Evolutionary conservation across 1,140 invertebrate species (phyloP), one percentile per base, ranked within the genome.

Genomic region (Drosophila tsacasi): DNA sequence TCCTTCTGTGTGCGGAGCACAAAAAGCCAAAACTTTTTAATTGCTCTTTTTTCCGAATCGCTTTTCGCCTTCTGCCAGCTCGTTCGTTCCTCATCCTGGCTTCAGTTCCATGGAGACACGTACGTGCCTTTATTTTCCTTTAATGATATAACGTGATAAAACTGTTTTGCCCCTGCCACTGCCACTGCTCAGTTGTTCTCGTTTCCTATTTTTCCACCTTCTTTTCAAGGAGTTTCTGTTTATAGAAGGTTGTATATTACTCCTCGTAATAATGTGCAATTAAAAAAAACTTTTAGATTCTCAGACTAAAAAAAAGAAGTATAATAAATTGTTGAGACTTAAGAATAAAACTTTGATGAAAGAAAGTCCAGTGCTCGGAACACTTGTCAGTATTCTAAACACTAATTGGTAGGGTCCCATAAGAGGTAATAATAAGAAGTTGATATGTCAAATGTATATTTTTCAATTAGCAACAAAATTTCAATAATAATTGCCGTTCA

Each of bases 71-170:
- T 55, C 35, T 57, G 60, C 67, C 71, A 23, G 52, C 52, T 55
- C 65, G 27, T 50, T 61, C 44, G 62, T 54, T 69, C 47, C 69
- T 58, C 63, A 72, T 55, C 55, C 58, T 46, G 58, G 55, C 66
- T 65, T 32, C 66, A 64, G 67, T 57, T 74, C 74, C 54, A 74
- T 49, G 61, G 74, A 81, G 79, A 86, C 83, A 85, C 79, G 83
- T 85, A 85, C 79, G 75, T 82, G 83, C 83, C 69, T 85, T 83
- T 79, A 85, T 86, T 86, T 83, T 62, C 49, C 67, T 79, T 76
- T 85, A 84, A 84, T 84, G 82, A 84, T 74, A 85, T 81, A 85
- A 84, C 82, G 82, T 84, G 82, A 84, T 84, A 57, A 73, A 74
- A 74, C 71, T 61, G 71, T 59, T 49, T 60, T 50, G 42, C 54